Percentiles rank a stretch among this genome's conserved stretches.
These are phyloP conservation scores for Plestiodon gilberti DNA, from an alignment of 2,113 vertebrate species.

Conservation along the genomic window DNA sequence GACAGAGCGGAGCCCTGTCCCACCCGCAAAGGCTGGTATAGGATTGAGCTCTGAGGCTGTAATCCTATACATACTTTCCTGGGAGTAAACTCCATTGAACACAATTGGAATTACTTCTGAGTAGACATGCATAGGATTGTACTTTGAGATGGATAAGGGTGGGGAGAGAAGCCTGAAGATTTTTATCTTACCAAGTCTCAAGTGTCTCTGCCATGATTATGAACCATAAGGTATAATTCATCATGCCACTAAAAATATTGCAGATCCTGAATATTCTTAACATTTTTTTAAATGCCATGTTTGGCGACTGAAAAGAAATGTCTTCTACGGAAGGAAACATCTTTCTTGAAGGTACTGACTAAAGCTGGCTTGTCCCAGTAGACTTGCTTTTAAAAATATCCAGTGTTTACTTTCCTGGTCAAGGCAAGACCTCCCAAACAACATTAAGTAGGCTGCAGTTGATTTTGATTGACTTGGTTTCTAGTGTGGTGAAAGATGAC, in stretches of 20 bases:
- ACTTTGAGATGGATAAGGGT: background rate
- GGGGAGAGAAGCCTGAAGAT: background rate
- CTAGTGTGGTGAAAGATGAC: conserved; percentile 28
- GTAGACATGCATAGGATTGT: no score
- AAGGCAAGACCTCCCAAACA: conserved; percentile 28
- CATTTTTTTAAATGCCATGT: background rate
- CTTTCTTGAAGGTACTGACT: conserved; percentile 29
- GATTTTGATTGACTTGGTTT: conserved; percentile 32
- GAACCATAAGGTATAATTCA: background rate
- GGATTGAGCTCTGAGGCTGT: no score
- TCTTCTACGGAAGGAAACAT: conserved; percentile 28
- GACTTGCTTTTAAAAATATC: conserved; percentile 34
- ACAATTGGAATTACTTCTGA: background rate
- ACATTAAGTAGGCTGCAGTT: conserved; percentile 22
- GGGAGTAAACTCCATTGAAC: no score
- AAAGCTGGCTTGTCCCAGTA: conserved; percentile 8
- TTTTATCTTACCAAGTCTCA: background rate
- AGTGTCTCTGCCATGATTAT: background rate
- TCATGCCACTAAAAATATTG: background rate
- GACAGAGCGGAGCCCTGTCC: no score
- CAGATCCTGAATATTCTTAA: background rate
- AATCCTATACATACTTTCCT: no score
- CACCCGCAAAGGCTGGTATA: no score
- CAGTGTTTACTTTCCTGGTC: conserved; percentile 30
- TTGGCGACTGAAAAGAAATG: conserved; percentile 26